A percentile compares a stretch with the other conserved stretches of the same genome.
Conservation (phyloP, 2,888 invertebrate species). For the Dioctria rufipes region DNA sequence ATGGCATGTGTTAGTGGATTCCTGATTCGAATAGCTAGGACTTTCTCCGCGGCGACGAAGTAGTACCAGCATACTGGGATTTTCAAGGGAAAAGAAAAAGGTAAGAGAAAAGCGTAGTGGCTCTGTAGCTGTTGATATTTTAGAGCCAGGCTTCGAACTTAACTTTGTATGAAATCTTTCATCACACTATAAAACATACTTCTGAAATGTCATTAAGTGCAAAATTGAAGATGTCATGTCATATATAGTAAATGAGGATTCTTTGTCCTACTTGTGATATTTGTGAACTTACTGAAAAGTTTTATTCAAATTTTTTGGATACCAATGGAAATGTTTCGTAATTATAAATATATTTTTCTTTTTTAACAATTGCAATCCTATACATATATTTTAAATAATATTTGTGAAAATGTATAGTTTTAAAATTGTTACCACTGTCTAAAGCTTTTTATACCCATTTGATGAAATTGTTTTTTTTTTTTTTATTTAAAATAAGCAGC, state of each 20-base stretch:
- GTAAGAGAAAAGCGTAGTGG: conserved; percentile 57
- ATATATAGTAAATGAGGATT: conserved; percentile 5
- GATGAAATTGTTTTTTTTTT: no score
- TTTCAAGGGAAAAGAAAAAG: conserved; percentile 57
- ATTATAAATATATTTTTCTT: no score
- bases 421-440: no score
- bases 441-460: no score
- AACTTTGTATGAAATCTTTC: conserved; percentile 60
- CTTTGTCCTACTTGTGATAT: conserved; percentile 40
- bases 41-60: conserved; percentile 63
- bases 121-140: conserved; percentile 59
- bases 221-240: no score
- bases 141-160: conserved; percentile 60
- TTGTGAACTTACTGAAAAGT: conserved; percentile 10
- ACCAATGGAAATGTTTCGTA: no score
- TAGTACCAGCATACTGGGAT: conserved; percentile 46
- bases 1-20: conserved; percentile 92
- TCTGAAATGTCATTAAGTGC: no score
- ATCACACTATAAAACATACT: not conserved
- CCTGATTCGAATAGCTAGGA: conserved; percentile 75
- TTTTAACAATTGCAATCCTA: no score
- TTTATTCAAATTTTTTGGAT: no score
- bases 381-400: no score
- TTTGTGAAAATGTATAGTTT: no score
- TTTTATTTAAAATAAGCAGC: no score